Base-by-base conservation (phyloP, 64 coral and sea anemone species). In the Pocillopora verrucosa region DNA sequence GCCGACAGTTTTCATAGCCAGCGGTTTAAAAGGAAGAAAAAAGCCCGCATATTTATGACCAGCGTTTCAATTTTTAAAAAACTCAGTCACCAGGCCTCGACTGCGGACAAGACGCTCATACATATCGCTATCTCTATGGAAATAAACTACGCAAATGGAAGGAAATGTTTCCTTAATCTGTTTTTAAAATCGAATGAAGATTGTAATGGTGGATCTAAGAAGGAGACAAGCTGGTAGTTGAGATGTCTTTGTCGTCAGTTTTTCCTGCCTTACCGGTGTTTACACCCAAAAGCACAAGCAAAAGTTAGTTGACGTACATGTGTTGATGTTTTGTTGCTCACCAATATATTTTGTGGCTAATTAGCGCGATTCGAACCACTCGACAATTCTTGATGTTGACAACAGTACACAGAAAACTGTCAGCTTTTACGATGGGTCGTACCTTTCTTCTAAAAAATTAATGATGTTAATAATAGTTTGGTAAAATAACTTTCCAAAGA, bases 181-280 rank as follows among this genome's bases (percentile, higher is more conserved):
- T 13, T 9, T 22, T 14, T 17, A 11, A 58, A 37, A 72, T 51
- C 41, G 41, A 51, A 7, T 3, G 41, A 51, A 19, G 17, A 34
- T 22, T 1, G 60, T 25, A 9, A n/a, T 34, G 62, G 64, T 45
- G 80, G 41, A 4, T 20, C 9, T 1, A 13, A 41, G 16, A 83
- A 41, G 80, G 4, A 72, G 4, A 1, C 38, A 72, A 37, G 57
- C 57, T 58, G 0, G 1, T 10, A 51, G 17, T 30, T n/a, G 82
- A 72, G 37, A 85, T 85, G 82, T 85, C 82, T 16, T 20, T 85
- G 63, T n/a, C 82, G 37, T 85, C 82, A 41, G 13, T 85, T 56
- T 85, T 85, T 11, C 82, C 82, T 0, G 37, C 82, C 30, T 85
- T 85, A 11, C 36, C 82, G 36, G 37, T 56, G 65, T 85, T n/a